A percentile compares a stretch with the other conserved stretches of the same genome.
These are phyloP conservation scores for Chalcosyrphus nemorum DNA, from an alignment of 2,888 invertebrate genomes.

Conservation along the genomic window DNA sequence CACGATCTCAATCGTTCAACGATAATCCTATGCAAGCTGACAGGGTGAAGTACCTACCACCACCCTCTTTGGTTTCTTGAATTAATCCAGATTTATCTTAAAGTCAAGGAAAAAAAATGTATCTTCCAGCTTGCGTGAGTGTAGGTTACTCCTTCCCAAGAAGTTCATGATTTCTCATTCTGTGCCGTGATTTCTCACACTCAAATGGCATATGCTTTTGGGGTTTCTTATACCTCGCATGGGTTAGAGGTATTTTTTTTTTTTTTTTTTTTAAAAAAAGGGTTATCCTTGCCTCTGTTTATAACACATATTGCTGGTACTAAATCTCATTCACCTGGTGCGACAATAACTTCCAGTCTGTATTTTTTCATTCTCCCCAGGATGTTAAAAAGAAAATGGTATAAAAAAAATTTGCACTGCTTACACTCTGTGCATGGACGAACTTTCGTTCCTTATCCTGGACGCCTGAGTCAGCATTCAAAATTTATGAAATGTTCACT, in stretches of 20 bases:
- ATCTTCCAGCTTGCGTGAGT: neutral
- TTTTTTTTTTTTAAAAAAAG: neutral
- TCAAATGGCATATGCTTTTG: neutral
- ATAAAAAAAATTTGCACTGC: no score
- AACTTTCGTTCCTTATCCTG: constrained; percentile 23
- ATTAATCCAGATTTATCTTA: constrained; percentile 44
- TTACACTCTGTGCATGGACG: constrained; percentile 10
- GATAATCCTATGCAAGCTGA: constrained; percentile 2
- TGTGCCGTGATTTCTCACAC: constrained; percentile 4
- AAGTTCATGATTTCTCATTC: constrained; percentile 19
- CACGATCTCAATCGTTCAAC: constrained; percentile 15
- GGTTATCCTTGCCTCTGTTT: neutral
- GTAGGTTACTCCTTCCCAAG: neutral
- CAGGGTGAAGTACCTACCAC: neutral
- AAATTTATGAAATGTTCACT: constrained; percentile 47
- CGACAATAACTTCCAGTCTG: constrained; percentile 51
- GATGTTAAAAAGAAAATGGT: neutral
- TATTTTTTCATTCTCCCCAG: constrained; percentile 26
- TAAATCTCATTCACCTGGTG: constrained; percentile 51
- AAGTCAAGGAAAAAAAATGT: constrained; percentile 6
- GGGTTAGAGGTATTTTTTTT: neutral
- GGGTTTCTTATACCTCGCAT: neutral
- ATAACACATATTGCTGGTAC: constrained; percentile 32
- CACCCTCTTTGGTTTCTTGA: neutral
- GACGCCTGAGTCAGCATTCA: constrained; percentile 33